Conservation (phyloP, 1,140 invertebrate genomes). For the Drosophila lini region DNA sequence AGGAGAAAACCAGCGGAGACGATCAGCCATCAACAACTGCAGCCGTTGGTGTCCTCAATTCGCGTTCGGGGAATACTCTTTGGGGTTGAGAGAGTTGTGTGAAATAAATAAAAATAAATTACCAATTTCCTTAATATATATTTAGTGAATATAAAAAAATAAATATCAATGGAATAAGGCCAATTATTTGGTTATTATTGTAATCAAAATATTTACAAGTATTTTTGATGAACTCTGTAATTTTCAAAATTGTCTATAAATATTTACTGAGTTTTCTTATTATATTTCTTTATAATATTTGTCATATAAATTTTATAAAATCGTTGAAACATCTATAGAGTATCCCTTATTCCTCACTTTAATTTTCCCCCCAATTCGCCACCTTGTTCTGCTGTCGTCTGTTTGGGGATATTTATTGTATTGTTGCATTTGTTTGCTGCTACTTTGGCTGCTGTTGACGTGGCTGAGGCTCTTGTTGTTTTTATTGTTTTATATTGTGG, state of each 20-base stretch:
- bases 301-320: neutral
- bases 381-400: slow-evolving; percentile 36
- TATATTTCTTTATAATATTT: neutral
- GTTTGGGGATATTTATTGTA: slow-evolving; percentile 72
- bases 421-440: slow-evolving; percentile 68
- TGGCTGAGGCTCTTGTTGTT: slow-evolving; percentile 14
- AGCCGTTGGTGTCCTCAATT: slow-evolving; percentile 50
- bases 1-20: slow-evolving; percentile 38
- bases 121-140: too few species aligned
- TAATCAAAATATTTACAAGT: too few species aligned
- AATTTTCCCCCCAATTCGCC: neutral
- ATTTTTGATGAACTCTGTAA: too few species aligned
- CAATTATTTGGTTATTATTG: too few species aligned
- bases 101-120: neutral
- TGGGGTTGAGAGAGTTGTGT: neutral
- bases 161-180: too few species aligned
- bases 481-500: slow-evolving; percentile 3
- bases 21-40: slow-evolving; percentile 27
- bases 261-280: too few species aligned
- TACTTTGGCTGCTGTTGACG: slow-evolving; percentile 54
- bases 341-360: slow-evolving; percentile 1
- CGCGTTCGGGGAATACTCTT: slow-evolving; percentile 10
- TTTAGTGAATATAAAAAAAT: too few species aligned
- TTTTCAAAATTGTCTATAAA: too few species aligned
- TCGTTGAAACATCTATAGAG: slow-evolving; percentile 8